Conservation (phyloP, 2,113 vertebrate species). For the Anolis sagrei region DNA sequence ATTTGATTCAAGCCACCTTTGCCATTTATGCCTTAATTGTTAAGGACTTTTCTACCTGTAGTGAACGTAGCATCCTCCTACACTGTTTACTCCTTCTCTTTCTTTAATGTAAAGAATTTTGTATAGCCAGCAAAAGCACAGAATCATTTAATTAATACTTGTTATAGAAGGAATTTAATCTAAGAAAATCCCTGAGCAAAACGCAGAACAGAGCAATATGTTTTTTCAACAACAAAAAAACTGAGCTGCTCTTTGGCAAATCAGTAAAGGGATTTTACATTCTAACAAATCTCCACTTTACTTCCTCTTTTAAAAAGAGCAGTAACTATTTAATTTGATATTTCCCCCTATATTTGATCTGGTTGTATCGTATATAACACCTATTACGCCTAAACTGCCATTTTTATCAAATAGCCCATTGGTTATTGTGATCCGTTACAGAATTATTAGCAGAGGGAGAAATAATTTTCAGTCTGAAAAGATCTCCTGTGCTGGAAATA, state of each 20-base stretch:
- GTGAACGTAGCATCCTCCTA: not conserved
- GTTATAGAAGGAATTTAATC: not conserved
- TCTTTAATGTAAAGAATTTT: not conserved
- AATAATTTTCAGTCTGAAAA: constrained; percentile 43
- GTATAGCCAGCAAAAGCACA: not conserved
- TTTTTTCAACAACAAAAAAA: not conserved
- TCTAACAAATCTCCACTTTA: not conserved
- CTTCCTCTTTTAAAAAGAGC: not conserved
- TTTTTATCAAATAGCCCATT: constrained; percentile 45
- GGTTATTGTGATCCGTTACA: constrained; percentile 38
- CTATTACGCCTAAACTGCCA: constrained; percentile 20
- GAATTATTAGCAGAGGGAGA: constrained; percentile 46
- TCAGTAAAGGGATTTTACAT: not conserved
- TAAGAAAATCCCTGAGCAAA: not conserved
- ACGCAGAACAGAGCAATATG: not conserved
- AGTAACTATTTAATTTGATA: constrained; percentile 42
- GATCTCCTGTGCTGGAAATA: constrained; percentile 57
- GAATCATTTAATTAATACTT: constrained; percentile 15
- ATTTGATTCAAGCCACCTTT: no score
- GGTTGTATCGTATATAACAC: constrained; percentile 44
- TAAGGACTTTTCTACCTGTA: not conserved
- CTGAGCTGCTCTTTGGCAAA: not conserved
- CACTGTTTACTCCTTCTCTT: not conserved
- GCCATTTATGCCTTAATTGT: no score
- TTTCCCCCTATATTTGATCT: constrained; percentile 49